Conservation (phyloP, 2,888 invertebrate species). For the Papilio protenor region DNA sequence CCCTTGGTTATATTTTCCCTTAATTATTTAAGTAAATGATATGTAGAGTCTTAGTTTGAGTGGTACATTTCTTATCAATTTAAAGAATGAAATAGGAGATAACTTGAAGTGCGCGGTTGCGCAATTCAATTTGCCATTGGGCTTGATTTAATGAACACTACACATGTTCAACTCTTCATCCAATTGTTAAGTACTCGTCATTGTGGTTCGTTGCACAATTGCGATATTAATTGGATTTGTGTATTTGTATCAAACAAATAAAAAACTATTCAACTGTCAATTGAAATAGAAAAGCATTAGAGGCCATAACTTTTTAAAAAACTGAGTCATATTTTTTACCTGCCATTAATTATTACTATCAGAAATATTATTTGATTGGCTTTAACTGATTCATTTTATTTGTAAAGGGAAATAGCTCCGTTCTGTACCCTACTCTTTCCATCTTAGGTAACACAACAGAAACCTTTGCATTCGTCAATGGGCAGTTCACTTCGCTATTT, state of each 20-base stretch:
- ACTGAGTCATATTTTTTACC: no score
- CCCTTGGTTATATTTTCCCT: not conserved
- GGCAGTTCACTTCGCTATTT: no score
- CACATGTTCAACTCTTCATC: conserved; percentile 7
- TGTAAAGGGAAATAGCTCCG: no score
- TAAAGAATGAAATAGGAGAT: not conserved
- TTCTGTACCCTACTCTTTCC: no score
- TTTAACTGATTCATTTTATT: no score
- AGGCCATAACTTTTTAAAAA: not conserved
- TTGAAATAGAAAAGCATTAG: not conserved
- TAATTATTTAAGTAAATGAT: not conserved
- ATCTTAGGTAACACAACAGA: no score
- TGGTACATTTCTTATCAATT: not conserved
- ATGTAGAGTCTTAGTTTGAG: not conserved
- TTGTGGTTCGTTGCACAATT: conserved; percentile 23
- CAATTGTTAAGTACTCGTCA: conserved; percentile 18
- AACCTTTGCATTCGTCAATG: no score
- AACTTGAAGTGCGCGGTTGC: conserved; percentile 8
- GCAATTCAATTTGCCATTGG: conserved; percentile 23
- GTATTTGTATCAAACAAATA: not conserved
- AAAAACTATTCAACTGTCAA: not conserved
- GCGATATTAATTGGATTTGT: conserved; percentile 19
- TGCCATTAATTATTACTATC: no score
- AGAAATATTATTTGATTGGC: no score
- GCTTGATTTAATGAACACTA: conserved; percentile 33